Conservation (phyloP, 2,888 invertebrate genomes). For the Phyto melanocephala region DNA sequence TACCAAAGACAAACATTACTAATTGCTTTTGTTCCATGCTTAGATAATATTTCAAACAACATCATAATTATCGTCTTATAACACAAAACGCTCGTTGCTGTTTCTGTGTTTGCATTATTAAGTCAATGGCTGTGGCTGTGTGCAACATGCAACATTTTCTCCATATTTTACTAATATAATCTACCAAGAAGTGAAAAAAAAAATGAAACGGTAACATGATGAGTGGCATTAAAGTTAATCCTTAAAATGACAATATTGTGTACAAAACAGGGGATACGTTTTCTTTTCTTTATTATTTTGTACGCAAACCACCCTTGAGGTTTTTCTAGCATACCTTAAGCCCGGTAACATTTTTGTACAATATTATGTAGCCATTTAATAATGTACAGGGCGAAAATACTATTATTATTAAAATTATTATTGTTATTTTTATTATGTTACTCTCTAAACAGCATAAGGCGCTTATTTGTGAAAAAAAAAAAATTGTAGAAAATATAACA, state of each 20-base stretch:
- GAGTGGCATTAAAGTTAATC: constrained; percentile 60
- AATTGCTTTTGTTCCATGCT: constrained; percentile 20
- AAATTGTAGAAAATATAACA: neutral
- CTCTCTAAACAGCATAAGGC: constrained; percentile 5
- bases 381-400: neutral
- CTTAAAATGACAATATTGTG: constrained; percentile 54
- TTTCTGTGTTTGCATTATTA: constrained; percentile 15
- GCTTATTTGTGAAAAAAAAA: constrained; percentile 12
- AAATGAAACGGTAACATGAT: constrained; percentile 39
- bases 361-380: constrained; percentile 18
- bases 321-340: neutral
- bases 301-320: neutral
- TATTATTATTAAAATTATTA: constrained; percentile 39
- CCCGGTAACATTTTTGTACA: neutral
- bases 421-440: constrained; percentile 16
- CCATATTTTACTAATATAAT: neutral
- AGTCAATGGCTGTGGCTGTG: neutral
- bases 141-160: constrained; percentile 40
- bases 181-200: neutral
- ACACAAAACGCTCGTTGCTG: constrained; percentile 8
- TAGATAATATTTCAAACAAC: neutral
- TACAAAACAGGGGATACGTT: neutral
- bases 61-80: neutral
- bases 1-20: constrained; percentile 26
- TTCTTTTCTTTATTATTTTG: neutral